These are phyloP conservation scores for Invenusta paracnida DNA, from an alignment of 2,888 invertebrate species.

Conservation along the genomic window DNA sequence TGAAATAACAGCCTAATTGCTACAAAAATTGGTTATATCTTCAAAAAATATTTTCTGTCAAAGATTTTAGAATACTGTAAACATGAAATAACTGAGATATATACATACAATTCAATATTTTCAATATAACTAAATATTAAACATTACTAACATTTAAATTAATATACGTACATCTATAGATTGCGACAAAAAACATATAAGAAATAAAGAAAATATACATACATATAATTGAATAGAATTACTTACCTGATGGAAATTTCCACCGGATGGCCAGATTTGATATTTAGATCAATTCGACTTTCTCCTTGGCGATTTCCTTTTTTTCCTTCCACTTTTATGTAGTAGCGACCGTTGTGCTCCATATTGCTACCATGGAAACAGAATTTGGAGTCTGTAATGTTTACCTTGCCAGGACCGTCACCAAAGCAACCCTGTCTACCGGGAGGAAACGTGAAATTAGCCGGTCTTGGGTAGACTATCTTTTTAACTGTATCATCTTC, in stretches of 20 bases:
- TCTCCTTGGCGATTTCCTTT: conserved; percentile 20
- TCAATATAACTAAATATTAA: too few species aligned
- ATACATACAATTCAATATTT: too few species aligned
- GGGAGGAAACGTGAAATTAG: not conserved
- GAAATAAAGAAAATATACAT: too few species aligned
- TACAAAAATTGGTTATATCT: too few species aligned
- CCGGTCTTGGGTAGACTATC: conserved; percentile 6
- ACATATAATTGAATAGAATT: too few species aligned
- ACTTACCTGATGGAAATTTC: conserved; percentile 35
- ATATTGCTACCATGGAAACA: conserved; percentile 34
- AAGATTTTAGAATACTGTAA: too few species aligned
- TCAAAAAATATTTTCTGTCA: too few species aligned
- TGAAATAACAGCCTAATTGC: too few species aligned
- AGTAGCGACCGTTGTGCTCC: conserved; percentile 8
- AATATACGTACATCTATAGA: too few species aligned
- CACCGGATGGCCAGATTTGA: conserved; percentile 17
- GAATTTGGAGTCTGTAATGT: conserved; percentile 10
- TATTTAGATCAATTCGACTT: conserved; percentile 21
- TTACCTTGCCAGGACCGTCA: conserved; percentile 40
- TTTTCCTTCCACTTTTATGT: not conserved
- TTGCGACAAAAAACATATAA: too few species aligned
- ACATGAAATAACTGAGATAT: too few species aligned
- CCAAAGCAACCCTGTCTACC: conserved; percentile 38
- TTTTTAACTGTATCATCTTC: not conserved
- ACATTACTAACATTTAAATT: too few species aligned